Base-by-base conservation (phyloP, 1,140 invertebrate genomes). In the Gonioctena quinquepunctata region DNA sequence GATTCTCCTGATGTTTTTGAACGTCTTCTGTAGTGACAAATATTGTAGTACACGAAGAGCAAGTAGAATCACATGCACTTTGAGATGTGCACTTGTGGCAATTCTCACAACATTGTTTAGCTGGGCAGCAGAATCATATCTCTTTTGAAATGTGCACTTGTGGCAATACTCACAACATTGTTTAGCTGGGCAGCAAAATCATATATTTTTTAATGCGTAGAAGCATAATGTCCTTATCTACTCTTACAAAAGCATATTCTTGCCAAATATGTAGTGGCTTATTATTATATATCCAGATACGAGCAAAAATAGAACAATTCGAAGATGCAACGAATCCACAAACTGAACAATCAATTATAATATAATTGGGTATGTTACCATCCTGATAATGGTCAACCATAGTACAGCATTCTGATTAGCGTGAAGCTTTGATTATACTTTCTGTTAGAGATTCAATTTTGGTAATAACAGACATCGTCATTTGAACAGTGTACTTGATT, bases 191-290 rank as follows among this genome's bases (percentile, higher is more conserved):
- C 87, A 88, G 65, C 81, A 80, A 28, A 81, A 83, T 8, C 74
- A 81, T 73, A 78, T 84, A 79, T 71, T 81, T 82, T 82, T 86
- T 73, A 80, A 82, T 84, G 83, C 81, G 83, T 80, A 84, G 82
- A 79, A 87, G 84, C 81, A 82, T 22, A 84, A 82, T 66, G 85
- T 82, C 72, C 86, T 85, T 69, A 85, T 78, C 75, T 88, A 86
- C 27, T 75, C 77, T 66, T 80, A 81, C 26, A 86, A 81, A 62
- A 82, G 80, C 16, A 80, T 86, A 88, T 77, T 87, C 86, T 3
- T 86, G 85, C 69, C 86, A 88, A 59, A 82, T 82, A 77, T 74
- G 85, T 21, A 85, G 86, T n/a, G 82, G 72, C 22, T 60, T 66
- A 68, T 79, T 82, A 13, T 81, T 75, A 77, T 87, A 86, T 23